These are phyloP conservation scores for Anniella stebbinsi DNA, from an alignment of 2,797 vertebrate species.

Conservation along the genomic window DNA sequence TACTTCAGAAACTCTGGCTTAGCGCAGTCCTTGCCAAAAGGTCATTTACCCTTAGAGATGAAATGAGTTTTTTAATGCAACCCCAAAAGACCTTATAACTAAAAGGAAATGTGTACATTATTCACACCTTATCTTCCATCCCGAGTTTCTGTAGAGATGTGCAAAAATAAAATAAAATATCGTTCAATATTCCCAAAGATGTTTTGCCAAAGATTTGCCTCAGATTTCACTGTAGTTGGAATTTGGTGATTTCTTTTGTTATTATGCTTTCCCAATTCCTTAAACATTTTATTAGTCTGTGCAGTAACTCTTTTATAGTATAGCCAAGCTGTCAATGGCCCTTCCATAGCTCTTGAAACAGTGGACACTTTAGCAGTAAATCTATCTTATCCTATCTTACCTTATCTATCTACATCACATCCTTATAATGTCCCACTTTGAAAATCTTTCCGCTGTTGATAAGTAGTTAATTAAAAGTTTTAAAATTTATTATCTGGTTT, in stretches of 20 bases:
- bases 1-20: constrained; percentile 56
- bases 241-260: constrained; percentile 16
- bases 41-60: constrained; percentile 52
- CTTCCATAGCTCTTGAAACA: background rate
- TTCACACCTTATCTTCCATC: background rate
- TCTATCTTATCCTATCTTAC: background rate
- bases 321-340: background rate
- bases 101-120: background rate
- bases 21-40: constrained; percentile 38
- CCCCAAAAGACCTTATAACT: constrained; percentile 5
- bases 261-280: accelerated
- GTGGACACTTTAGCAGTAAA: background rate
- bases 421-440: background rate
- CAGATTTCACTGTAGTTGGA: background rate
- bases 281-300: background rate
- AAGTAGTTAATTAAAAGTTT: background rate
- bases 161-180: background rate
- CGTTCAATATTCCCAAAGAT: background rate
- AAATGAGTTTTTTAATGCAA: constrained; percentile 54
- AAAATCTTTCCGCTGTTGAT: background rate
- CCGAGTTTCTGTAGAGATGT: background rate
- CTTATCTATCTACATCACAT: background rate
- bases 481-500: no score
- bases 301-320: background rate
- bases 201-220: background rate